Evolutionary conservation across 2,113 vertebrate genomes (phyloP).

Genomic region (Hippocampus mohnikei): DNA sequence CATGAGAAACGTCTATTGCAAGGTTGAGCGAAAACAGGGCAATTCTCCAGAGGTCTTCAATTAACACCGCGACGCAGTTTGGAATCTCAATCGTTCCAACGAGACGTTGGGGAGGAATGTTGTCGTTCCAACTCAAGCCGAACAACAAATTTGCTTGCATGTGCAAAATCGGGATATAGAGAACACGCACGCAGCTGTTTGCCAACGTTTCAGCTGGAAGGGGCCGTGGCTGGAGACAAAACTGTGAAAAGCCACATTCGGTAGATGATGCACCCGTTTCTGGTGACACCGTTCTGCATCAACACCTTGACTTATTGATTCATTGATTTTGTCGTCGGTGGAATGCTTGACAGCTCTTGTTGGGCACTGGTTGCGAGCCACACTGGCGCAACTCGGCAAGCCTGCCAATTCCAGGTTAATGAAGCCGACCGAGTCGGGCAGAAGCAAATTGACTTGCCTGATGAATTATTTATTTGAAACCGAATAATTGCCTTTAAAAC

Average conservation of each 20-base stretch:
- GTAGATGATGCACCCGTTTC: constrained; percentile 10
- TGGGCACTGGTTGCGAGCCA: constrained; percentile 63
- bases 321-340: constrained; percentile 38
- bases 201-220: constrained; percentile 13
- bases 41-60: constrained; percentile 54
- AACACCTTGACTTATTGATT: constrained; percentile 7
- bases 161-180: constrained; percentile 16
- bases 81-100: constrained; percentile 36
- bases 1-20: constrained; percentile 59
- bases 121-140: constrained; percentile 26
- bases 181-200: constrained; percentile 21
- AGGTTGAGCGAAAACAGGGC: constrained; percentile 41
- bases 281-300: constrained; percentile 36
- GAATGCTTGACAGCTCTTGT: constrained; percentile 57
- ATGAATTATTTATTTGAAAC: constrained; percentile 98
- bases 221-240: constrained; percentile 27
- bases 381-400: constrained; percentile 71
- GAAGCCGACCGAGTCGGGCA: constrained; percentile 92
- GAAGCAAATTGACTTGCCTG: constrained; percentile 95
- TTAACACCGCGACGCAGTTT: constrained; percentile 55
- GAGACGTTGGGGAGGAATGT: constrained; percentile 11
- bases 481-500: constrained; percentile 96
- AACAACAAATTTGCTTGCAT: constrained; percentile 19
- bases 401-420: constrained; percentile 85
- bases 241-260: constrained; percentile 31